A percentile compares a stretch with the other conserved stretches of the same genome.
Evolutionary conservation across 2,797 vertebrate genomes (phyloP).

Genomic region (Champsocephalus gunnari): DNA sequence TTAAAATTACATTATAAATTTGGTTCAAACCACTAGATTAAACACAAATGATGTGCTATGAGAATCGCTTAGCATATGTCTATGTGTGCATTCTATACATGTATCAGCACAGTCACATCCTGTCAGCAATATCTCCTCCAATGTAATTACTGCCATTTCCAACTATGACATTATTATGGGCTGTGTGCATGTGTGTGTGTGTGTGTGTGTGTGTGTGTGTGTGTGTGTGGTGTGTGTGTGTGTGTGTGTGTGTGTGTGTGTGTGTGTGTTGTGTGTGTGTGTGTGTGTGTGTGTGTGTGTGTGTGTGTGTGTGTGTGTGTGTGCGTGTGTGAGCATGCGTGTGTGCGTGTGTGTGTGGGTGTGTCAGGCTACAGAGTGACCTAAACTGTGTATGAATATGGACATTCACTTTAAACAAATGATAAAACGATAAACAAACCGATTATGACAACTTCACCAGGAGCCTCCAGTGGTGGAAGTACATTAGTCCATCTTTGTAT

Average conservation of each 20-base stretch:
- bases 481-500: no score
- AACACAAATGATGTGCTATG: neutral
- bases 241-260: no score
- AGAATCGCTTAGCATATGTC: neutral
- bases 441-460: slow-evolving; percentile 17
- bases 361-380: slow-evolving; percentile 14
- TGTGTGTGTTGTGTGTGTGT: no score
- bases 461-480: no score
- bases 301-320: no score
- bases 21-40: neutral
- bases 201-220: neutral
- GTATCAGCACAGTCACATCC: slow-evolving; percentile 69
- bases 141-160: slow-evolving; percentile 74
- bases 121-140: slow-evolving; percentile 53
- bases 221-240: no score
- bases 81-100: slow-evolving; percentile 57
- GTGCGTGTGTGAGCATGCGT: neutral
- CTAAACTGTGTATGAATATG: slow-evolving; percentile 31
- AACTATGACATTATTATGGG: slow-evolving; percentile 70
- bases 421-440: slow-evolving; percentile 13
- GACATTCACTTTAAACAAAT: slow-evolving; percentile 35
- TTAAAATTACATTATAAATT: neutral
- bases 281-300: no score
- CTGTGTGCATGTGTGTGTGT: slow-evolving; percentile 37
- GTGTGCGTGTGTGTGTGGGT: slow-evolving; percentile 29